phyloP scores from a whole-genome alignment of 2,888 invertebrate genomes.

The Tigriopus californicus region DNA sequence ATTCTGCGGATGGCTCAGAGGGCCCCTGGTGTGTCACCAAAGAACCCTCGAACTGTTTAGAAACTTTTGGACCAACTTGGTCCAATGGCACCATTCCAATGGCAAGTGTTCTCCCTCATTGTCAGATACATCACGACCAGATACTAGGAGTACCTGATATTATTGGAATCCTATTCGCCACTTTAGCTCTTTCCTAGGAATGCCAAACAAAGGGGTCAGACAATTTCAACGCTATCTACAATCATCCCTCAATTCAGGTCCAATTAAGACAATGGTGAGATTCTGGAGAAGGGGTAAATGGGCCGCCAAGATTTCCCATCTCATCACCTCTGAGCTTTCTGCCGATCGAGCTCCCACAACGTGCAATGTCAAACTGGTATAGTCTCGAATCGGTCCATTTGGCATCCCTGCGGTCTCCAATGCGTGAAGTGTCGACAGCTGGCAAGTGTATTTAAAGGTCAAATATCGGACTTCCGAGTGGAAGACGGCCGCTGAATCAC shows the following conservation, averaged over 20 bases:
- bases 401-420: background rate
- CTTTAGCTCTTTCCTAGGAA: background rate
- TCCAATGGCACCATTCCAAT: too few relatives aligned
- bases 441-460: constrained; percentile 10
- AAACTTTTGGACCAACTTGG: too few relatives aligned
- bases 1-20: too few relatives aligned
- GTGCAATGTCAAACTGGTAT: background rate
- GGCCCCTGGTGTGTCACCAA: too few relatives aligned
- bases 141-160: too few relatives aligned
- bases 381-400: background rate
- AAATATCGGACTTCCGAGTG: background rate
- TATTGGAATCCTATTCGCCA: background rate
- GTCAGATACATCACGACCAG: too few relatives aligned
- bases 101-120: too few relatives aligned
- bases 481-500: too few relatives aligned
- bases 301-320: constrained; percentile 7
- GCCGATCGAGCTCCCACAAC: constrained; percentile 8
- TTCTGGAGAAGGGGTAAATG: background rate
- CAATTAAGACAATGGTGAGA: constrained; percentile 9
- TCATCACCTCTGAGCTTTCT: constrained; percentile 1
- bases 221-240: background rate
- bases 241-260: constrained; percentile 8
- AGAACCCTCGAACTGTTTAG: too few relatives aligned
- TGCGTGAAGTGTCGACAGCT: background rate
- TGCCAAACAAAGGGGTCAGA: background rate